Evolutionary conservation across 2,113 vertebrate genomes (phyloP).

Genomic region (Hystrix brachyura): DNA sequence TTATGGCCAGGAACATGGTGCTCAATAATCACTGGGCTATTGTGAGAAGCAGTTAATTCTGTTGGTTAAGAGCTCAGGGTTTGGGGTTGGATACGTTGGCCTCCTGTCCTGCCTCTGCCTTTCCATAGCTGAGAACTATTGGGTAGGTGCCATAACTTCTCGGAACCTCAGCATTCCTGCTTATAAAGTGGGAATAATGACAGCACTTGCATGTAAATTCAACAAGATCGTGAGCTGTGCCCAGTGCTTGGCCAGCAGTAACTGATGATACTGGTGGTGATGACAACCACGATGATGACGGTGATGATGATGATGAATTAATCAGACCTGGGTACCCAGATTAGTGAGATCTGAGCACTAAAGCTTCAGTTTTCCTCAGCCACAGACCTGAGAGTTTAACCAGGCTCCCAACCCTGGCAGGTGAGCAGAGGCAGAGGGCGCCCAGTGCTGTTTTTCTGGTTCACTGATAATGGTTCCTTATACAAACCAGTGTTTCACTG

Average conservation of each 20-base stretch:
- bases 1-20: background rate
- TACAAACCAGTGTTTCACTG: slow-evolving; percentile 54
- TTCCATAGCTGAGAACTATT: background rate
- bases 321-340: background rate
- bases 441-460: background rate
- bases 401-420: background rate
- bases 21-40: background rate
- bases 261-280: background rate
- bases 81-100: too few relatives aligned
- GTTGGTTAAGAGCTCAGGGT: background rate
- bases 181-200: background rate
- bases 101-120: background rate
- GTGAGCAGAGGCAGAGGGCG: background rate
- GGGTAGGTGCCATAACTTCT: background rate
- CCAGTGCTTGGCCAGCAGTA: background rate
- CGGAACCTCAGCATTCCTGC: background rate
- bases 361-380: background rate
- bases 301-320: background rate
- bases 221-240: background rate
- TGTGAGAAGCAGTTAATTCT: background rate
- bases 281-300: too few relatives aligned
- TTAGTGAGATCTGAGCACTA: background rate
- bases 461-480: slow-evolving; percentile 62
- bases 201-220: background rate
- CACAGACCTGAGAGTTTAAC: background rate